These are phyloP conservation scores for Idaea dimidiata DNA, from an alignment of 2,888 invertebrate species.

Conservation along the genomic window DNA sequence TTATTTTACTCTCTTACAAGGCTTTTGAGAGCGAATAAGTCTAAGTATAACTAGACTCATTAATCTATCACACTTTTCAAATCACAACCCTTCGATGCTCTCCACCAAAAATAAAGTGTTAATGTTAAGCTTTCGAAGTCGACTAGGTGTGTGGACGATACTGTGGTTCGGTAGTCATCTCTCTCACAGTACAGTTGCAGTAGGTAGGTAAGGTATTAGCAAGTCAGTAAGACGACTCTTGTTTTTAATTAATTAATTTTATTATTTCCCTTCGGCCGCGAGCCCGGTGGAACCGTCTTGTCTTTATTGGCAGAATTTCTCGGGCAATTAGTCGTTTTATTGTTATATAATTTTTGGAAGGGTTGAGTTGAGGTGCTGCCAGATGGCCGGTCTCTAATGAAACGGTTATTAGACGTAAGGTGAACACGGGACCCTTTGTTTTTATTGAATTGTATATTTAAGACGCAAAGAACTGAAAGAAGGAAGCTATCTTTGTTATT, in stretches of 20 bases:
- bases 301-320: slow-evolving; percentile 76
- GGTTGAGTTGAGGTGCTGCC: slow-evolving; percentile 68
- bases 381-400: slow-evolving; percentile 48
- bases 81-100: no score
- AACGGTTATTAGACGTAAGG: slow-evolving; percentile 44
- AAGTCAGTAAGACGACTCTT: slow-evolving; percentile 29
- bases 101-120: no score
- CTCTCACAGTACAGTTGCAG: neutral
- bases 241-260: slow-evolving; percentile 81
- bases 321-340: slow-evolving; percentile 80
- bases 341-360: slow-evolving; percentile 79
- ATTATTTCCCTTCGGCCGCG: slow-evolving; percentile 63
- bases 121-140: no score
- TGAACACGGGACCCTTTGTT: slow-evolving; percentile 25
- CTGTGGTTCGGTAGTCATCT: neutral
- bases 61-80: no score
- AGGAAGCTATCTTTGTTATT: slow-evolving; percentile 12
- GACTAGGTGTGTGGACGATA: no score
- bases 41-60: no score
- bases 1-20: no score
- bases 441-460: slow-evolving; percentile 14
- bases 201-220: neutral
- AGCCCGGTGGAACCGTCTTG: slow-evolving; percentile 53
- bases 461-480: neutral
- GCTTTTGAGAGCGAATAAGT: no score